A percentile compares a stretch with the other conserved stretches of the same genome.
These are phyloP conservation scores for Emys orbicularis DNA, from an alignment of 2,797 vertebrate genomes.

Conservation along the genomic window DNA sequence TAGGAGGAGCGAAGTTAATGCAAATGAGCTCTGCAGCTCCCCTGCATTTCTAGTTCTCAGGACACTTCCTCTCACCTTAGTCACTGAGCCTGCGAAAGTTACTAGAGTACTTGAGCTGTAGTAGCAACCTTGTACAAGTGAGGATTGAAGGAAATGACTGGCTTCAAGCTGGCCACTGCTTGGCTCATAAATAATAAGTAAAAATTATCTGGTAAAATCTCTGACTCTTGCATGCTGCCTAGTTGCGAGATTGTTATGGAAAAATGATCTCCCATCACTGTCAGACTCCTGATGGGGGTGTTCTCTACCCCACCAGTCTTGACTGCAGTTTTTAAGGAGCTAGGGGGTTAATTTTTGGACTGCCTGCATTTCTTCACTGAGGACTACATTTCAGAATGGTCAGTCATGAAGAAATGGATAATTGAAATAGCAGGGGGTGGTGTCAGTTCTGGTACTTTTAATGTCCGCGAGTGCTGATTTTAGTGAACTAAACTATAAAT, in stretches of 20 bases:
- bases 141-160: neutral
- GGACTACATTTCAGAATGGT: neutral
- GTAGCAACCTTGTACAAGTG: neutral
- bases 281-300: neutral
- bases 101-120: neutral
- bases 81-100: neutral
- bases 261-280: neutral
- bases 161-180: neutral
- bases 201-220: neutral
- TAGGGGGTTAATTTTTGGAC: neutral
- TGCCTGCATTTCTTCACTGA: neutral
- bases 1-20: neutral
- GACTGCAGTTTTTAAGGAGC: neutral
- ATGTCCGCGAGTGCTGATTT: neutral
- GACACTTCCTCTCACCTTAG: neutral
- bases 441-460: neutral
- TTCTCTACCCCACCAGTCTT: neutral
- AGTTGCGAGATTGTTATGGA: neutral
- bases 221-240: neutral
- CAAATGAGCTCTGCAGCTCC: neutral
- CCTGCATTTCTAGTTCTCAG: neutral
- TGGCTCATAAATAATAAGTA: neutral
- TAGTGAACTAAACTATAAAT: neutral
- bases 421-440: neutral
- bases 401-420: neutral